Conservation (phyloP, 2,113 vertebrate genomes). For the Amphiprion ocellaris region DNA sequence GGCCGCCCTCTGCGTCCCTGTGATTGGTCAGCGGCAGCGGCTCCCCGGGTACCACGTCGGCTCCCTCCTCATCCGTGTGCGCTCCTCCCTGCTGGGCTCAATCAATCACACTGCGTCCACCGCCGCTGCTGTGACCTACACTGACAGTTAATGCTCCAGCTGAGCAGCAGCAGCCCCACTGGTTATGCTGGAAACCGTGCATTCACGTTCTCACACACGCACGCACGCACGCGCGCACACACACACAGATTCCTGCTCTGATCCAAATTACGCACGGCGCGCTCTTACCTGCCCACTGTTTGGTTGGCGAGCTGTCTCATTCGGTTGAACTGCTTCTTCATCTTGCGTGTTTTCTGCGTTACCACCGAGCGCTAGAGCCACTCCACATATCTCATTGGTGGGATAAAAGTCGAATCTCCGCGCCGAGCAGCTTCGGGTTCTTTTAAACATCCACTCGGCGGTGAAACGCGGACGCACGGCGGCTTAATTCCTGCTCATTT, state of each 20-base stretch:
- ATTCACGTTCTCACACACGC: background rate
- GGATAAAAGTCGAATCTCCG: conserved; percentile 63
- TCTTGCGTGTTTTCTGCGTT: conserved; percentile 86
- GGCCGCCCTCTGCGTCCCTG: conserved; percentile 19
- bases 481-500: conserved; percentile 67
- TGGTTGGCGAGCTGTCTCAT: conserved; percentile 98
- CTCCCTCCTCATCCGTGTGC: conserved; percentile 51
- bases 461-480: conserved; percentile 10
- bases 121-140: conserved; percentile 57
- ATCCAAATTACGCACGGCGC: background rate
- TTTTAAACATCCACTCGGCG: conserved; percentile 54
- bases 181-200: too few species aligned
- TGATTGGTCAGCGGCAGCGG: conserved; percentile 42
- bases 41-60: conserved; percentile 59
- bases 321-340: conserved; percentile 98
- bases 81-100: conserved; percentile 59
- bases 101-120: conserved; percentile 60
- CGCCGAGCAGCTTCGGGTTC: conserved; percentile 41
- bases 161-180: conserved; percentile 39
- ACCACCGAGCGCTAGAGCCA: conserved; percentile 69
- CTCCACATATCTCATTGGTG: conserved; percentile 79
- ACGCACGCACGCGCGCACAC: too few species aligned
- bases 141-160: conserved; percentile 60
- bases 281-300: conserved; percentile 93
- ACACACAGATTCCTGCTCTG: background rate